phyloP scores from a whole-genome alignment of 35 echinoderm and acorn worm species.

The Eucidaris tribuloides region DNA sequence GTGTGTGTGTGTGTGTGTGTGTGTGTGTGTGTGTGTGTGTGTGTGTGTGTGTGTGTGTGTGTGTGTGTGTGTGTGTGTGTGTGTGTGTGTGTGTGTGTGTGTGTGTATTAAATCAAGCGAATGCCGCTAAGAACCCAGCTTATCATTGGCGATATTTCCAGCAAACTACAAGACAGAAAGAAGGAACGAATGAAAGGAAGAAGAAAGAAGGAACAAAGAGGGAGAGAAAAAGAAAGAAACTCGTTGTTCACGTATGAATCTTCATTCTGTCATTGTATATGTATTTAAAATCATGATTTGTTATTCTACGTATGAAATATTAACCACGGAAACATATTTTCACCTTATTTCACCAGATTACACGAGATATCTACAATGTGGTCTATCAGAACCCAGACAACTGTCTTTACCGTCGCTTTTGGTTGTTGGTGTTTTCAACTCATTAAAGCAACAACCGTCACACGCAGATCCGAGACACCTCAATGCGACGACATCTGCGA shows the following conservation, averaged over 20 bases:
- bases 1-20: not conserved
- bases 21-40: not conserved
- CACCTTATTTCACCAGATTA: too few species aligned
- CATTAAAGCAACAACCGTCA: not conserved
- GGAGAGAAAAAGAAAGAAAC: too few species aligned
- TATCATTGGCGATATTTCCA: too few species aligned
- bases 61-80: not conserved
- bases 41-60: not conserved
- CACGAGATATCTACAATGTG: not conserved
- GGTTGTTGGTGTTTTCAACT: not conserved
- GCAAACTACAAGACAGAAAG: too few species aligned
- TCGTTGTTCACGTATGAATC: too few species aligned
- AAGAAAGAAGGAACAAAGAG: too few species aligned
- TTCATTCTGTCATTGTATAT: too few species aligned
- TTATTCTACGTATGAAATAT: too few species aligned
- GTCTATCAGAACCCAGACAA: not conserved
- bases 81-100: not conserved
- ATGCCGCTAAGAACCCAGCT: too few species aligned
- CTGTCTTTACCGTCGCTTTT: not conserved
- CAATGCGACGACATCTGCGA: conserved; percentile 6
- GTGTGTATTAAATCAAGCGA: not conserved
- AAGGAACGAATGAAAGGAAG: too few species aligned
- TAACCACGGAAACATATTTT: too few species aligned
- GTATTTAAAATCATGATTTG: too few species aligned
- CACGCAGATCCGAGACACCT: not conserved